phyloP scores from a whole-genome alignment of 2,888 invertebrate genomes.

The Mythimna ferrago region DNA sequence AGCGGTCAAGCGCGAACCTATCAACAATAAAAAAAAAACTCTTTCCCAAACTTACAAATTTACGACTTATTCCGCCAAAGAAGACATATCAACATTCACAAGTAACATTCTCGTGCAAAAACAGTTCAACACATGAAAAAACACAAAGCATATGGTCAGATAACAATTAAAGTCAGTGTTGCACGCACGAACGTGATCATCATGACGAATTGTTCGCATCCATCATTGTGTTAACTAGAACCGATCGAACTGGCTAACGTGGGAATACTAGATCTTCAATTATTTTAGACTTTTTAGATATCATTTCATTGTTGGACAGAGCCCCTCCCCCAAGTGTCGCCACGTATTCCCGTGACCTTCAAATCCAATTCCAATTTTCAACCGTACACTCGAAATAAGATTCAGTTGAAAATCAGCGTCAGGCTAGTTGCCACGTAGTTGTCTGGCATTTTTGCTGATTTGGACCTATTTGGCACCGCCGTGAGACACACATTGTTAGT shows the following conservation, averaged over 20 bases:
- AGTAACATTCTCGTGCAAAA: slow-evolving; percentile 9
- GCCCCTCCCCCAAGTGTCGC: no score
- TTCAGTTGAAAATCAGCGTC: no score
- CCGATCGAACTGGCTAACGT: slow-evolving; percentile 43
- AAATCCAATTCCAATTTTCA: no score
- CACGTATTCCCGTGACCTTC: no score
- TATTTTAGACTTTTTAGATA: not conserved
- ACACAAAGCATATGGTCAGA: slow-evolving; percentile 17
- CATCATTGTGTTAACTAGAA: slow-evolving; percentile 43
- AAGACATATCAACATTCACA: not conserved
- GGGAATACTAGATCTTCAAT: slow-evolving; percentile 46
- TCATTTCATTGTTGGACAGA: no score
- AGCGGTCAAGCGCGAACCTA: no score
- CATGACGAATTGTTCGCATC: slow-evolving; percentile 58
- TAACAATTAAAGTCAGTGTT: slow-evolving; percentile 51
- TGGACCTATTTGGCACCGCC: no score
- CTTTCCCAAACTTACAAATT: not conserved
- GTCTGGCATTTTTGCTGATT: no score
- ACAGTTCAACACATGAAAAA: slow-evolving; percentile 1
- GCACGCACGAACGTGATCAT: slow-evolving; percentile 51
- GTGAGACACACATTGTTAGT: no score
- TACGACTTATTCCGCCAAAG: not conserved
- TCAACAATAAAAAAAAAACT: not conserved
- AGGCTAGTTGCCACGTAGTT: no score
- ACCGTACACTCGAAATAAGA: no score